Percentiles rank a stretch among this genome's conserved stretches.
Evolutionary conservation across 2,797 vertebrate genomes (phyloP).

Genomic region (Sebastes minor): DNA sequence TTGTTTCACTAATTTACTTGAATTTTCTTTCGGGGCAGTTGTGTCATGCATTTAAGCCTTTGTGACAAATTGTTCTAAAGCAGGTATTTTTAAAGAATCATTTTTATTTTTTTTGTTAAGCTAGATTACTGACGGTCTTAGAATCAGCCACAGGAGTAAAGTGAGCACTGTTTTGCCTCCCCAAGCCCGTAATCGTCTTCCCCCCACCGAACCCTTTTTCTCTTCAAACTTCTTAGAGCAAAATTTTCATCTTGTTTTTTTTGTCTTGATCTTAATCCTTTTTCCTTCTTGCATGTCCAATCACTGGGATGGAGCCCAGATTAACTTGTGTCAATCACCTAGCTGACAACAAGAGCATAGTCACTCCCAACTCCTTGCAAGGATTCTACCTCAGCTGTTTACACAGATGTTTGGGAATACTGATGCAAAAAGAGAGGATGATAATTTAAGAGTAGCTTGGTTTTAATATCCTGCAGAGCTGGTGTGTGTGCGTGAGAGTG

Average conservation of each 20-base stretch:
- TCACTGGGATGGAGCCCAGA: constrained; percentile 76
- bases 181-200: constrained; percentile 33
- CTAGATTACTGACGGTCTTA: constrained; percentile 59
- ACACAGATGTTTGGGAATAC: constrained; percentile 83
- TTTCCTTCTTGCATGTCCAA: constrained; percentile 70
- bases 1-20: constrained; percentile 79
- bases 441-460: constrained; percentile 74
- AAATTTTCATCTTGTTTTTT: constrained; percentile 30
- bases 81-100: constrained; percentile 69
- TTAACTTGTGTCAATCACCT: constrained; percentile 72
- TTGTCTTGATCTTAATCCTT: constrained; percentile 29
- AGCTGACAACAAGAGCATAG: constrained; percentile 69
- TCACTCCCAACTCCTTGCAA: constrained; percentile 83
- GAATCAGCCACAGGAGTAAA: constrained; percentile 67
- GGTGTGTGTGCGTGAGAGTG: constrained; percentile 39
- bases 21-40: constrained; percentile 72
- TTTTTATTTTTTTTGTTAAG: constrained; percentile 52
- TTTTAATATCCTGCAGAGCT: constrained; percentile 80
- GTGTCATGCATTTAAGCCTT: constrained; percentile 76
- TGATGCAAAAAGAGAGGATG: constrained; percentile 83
- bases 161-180: constrained; percentile 66
- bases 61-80: constrained; percentile 68
- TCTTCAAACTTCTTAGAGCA: constrained; percentile 12
- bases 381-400: constrained; percentile 89
- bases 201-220: not conserved